Evolutionary conservation across 1,140 invertebrate genomes (phyloP), one percentile per base, ranked within the genome.

Genomic region (Drosophila azteca): DNA sequence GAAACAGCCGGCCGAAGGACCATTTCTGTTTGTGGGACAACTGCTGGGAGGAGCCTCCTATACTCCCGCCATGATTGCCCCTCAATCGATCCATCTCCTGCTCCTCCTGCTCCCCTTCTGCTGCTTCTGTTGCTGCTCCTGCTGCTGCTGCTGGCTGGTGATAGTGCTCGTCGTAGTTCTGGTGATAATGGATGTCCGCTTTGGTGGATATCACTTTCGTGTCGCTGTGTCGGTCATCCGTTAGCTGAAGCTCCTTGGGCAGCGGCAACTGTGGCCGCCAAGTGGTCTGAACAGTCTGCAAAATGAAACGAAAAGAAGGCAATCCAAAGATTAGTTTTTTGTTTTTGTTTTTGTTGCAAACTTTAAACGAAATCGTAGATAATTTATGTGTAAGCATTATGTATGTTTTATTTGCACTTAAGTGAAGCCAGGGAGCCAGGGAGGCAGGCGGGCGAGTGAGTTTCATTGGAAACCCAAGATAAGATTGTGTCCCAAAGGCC

Each of bases 1-100:
- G 92, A 74, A 96, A 95, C 2, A 96, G 92, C 73, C 94, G 94
- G 15, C 95, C 95, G 5, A 96, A 93, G 0, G 95, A 95, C 95
- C 95, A 96, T 92, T 95, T 95, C 68, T 88, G 83, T 89, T 95
- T 95, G 51, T 94, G 73, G 9, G 79, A 67, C 29, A 87, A 52
- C 59, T 90, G 78, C 50, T 88, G 83, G 0, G 75, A 49, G 31
- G 82, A 88, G 22, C 73, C 79, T 8, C 69, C 77, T 11, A 83
- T 54, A 45, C 71, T 82, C 35, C 35, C 35, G 4, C 35, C 35
- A 39, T 90, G 71, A 51, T 80, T 72, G 35, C 67, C 64, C 43
- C 88, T 77, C 46, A 77, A 44, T 7, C 85, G 79, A 44, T 90
- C 84, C 90, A 90, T 90, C n/a, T 82, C 67, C 54, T 61, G 90